A percentile compares a stretch with the other conserved stretches of the same genome.
Conservation (phyloP, 2,888 invertebrate genomes). For the Mythimna loreyi region DNA sequence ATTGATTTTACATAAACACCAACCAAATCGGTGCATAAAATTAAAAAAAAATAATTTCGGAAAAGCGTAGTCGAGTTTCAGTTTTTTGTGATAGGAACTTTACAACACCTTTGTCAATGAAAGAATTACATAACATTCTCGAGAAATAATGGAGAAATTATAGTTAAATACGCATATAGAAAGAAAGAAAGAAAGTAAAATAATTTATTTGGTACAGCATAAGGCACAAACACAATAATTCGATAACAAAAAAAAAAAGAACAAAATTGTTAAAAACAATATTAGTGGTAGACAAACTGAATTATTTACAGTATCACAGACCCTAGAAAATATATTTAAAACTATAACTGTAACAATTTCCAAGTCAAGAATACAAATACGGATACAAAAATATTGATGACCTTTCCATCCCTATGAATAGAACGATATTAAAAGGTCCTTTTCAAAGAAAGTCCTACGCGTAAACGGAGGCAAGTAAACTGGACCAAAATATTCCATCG, state of each 20-base stretch:
- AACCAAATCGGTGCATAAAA: no score
- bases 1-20: background rate
- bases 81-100: background rate
- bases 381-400: background rate
- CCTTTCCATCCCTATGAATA: background rate
- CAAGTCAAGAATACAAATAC: background rate
- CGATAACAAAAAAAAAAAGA: no score
- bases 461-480: background rate
- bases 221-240: no score
- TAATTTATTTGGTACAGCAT: no score
- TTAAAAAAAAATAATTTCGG: background rate
- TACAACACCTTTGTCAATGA: background rate
- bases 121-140: background rate
- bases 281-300: no score
- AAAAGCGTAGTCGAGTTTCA: background rate
- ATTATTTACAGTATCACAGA: no score
- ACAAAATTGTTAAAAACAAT: no score
- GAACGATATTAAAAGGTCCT: conserved; percentile 2
- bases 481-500: conserved; percentile 1
- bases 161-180: no score
- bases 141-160: background rate
- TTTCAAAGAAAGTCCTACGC: background rate
- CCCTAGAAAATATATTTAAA: background rate
- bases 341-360: background rate
- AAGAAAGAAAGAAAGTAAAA: no score